These are phyloP conservation scores for Daphoenositta chrysoptera DNA, from an alignment of 2,113 vertebrate species.

Conservation along the genomic window DNA sequence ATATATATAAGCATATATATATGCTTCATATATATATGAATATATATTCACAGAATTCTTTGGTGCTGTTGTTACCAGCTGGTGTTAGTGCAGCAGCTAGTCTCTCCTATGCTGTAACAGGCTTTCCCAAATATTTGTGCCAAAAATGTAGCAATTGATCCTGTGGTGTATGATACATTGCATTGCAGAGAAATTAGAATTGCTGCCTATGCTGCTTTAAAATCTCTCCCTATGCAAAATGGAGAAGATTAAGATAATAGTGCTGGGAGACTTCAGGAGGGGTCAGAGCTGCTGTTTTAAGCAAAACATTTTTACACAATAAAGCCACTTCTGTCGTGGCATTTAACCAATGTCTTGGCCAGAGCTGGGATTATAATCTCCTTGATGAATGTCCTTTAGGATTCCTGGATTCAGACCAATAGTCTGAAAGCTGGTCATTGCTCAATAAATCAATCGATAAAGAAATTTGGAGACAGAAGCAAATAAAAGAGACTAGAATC, in stretches of 20 bases:
- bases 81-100: neutral
- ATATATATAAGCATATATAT: no score
- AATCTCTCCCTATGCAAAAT: neutral
- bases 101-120: neutral
- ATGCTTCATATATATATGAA: no score
- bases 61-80: neutral
- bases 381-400: neutral
- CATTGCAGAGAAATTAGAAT: neutral
- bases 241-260: neutral
- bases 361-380: neutral
- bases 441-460: neutral
- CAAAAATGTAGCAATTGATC: neutral
- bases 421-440: neutral
- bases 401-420: neutral
- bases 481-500: neutral
- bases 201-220: neutral
- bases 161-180: neutral
- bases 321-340: neutral
- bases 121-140: neutral
- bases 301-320: neutral
- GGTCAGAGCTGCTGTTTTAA: neutral
- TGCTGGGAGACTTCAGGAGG: neutral
- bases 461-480: neutral
- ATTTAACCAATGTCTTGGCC: neutral
- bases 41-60: neutral